Evolutionary conservation across 2,113 vertebrate genomes (phyloP).

Genomic region (Emydura subglobosa): DNA sequence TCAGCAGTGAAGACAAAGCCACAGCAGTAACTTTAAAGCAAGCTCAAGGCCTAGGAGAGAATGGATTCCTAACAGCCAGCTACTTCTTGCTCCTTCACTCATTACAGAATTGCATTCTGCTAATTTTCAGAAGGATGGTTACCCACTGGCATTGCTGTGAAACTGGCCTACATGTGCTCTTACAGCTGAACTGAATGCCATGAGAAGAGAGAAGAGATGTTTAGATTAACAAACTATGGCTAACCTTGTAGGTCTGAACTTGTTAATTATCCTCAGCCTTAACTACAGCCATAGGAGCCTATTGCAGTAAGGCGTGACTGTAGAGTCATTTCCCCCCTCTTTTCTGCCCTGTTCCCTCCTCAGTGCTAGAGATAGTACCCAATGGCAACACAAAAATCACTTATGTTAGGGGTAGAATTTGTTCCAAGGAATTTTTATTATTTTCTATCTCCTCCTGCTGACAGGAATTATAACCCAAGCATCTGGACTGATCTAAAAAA

Average conservation of each 20-base stretch:
- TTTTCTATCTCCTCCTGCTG: background rate
- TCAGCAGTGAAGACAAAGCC: background rate
- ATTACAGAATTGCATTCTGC: rapidly evolving
- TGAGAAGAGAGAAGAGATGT: background rate
- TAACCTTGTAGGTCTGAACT: background rate
- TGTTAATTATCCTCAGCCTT: background rate
- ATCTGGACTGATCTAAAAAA: background rate
- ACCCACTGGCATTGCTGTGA: background rate
- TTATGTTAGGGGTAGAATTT: rapidly evolving
- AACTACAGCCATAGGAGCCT: background rate
- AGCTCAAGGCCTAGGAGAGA: background rate
- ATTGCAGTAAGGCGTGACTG: background rate
- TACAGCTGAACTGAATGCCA: background rate
- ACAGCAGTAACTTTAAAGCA: background rate
- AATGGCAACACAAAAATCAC: background rate
- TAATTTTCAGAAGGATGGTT: background rate
- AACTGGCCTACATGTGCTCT: background rate
- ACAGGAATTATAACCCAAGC: background rate
- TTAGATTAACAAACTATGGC: background rate
- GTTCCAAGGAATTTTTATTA: background rate
- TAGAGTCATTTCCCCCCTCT: background rate
- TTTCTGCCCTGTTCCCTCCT: background rate
- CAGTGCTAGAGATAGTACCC: background rate
- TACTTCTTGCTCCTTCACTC: background rate
- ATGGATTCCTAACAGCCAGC: background rate